phyloP scores from a whole-genome alignment of 2,797 vertebrate species.

The Mus minutoides region DNA sequence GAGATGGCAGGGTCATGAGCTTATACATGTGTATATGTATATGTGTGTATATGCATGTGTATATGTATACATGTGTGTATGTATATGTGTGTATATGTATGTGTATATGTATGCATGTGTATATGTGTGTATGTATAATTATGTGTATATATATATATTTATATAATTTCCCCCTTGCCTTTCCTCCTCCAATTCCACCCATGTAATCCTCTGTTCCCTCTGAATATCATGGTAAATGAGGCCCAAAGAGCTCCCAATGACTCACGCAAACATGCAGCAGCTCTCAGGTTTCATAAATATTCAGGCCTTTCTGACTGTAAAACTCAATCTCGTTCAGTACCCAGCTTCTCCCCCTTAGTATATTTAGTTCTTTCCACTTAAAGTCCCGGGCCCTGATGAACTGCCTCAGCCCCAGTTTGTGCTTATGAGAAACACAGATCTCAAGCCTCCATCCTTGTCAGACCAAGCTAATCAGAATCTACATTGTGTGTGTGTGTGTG shows the following conservation, averaged over 20 bases:
- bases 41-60: neutral
- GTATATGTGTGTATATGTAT: too few relatives aligned
- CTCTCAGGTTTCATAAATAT: neutral
- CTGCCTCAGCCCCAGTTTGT: neutral
- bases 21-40: neutral
- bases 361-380: neutral
- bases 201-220: neutral
- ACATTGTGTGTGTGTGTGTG: neutral
- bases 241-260: neutral
- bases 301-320: neutral
- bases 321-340: neutral
- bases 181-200: too few relatives aligned
- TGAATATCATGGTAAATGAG: constrained; percentile 11
- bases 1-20: neutral
- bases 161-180: neutral
- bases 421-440: neutral
- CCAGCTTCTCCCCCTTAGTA: neutral
- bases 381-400: neutral
- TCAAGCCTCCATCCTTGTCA: neutral
- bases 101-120: rapidly evolving
- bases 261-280: neutral
- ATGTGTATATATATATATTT: rapidly evolving
- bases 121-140: too few relatives aligned
- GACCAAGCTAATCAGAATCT: neutral
- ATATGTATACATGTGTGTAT: rapidly evolving